Percentiles rank a stretch among this genome's conserved stretches.
phyloP scores from a whole-genome alignment of 2,888 invertebrate genomes.

The Papilio protenor region DNA sequence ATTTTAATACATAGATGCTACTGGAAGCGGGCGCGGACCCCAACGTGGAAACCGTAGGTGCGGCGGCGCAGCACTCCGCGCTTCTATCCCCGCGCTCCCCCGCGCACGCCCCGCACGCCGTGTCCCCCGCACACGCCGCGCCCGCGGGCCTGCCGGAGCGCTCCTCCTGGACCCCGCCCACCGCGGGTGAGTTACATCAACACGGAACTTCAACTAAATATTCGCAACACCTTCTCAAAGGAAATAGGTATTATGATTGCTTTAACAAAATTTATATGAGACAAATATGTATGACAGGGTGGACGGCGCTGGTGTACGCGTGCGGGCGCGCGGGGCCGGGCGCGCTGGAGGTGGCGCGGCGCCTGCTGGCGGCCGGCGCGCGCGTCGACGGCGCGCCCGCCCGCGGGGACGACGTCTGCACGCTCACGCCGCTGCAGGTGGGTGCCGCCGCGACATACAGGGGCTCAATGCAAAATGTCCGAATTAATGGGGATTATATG shows the following conservation, averaged over 20 bases:
- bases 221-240: neutral
- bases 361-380: constrained; percentile 91
- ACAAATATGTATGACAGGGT: constrained; percentile 69
- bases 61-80: constrained; percentile 66
- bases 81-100: constrained; percentile 70
- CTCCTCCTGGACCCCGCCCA: constrained; percentile 69
- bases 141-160: constrained; percentile 46
- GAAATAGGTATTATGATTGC: neutral
- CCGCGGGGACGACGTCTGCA: constrained; percentile 92
- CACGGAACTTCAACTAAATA: neutral
- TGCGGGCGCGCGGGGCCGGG: constrained; percentile 65
- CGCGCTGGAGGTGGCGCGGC: constrained; percentile 85
- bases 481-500: neutral
- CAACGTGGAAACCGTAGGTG: constrained; percentile 90
- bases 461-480: neutral
- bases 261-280: neutral
- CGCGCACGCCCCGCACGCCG: constrained; percentile 58
- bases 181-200: constrained; percentile 63
- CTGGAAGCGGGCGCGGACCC: constrained; percentile 93
- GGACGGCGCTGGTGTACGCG: constrained; percentile 96
- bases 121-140: constrained; percentile 48
- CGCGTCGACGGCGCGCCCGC: constrained; percentile 94
- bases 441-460: neutral
- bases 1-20: constrained; percentile 79
- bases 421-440: constrained; percentile 94